Evolutionary conservation across 53 echinoderm and acorn worm genomes (phyloP), one percentile per base, ranked within the genome.

Genomic region (Holothuria leucospilota): DNA sequence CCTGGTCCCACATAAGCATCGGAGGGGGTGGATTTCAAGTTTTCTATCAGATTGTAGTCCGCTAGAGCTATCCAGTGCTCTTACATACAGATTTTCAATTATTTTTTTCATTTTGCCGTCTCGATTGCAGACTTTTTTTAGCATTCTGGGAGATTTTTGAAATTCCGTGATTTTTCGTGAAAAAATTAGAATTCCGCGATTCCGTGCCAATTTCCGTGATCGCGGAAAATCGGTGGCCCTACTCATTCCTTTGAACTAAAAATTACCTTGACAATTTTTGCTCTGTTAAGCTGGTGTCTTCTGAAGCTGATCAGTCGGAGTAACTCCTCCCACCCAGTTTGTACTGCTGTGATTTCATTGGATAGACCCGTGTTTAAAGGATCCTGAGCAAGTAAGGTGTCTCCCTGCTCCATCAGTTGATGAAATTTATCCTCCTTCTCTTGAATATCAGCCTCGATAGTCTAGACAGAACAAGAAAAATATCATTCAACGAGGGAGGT

Each of bases 271-370:
- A 96, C 59, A 80, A 96, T 87, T 69, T 94, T 96, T 27, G 94
- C 94, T 39, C 87, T 92, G 77, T 92, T 94, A 25, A 96, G 94
- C 52, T 92, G 94, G 65, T 88, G 90, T 63, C 94, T 92, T 75
- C 92, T 86, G 85, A 84, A 71, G 39, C 88, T 92, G 29, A 93
- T 90, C 79, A 94, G 90, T 64, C 87, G 74, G 51, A 91, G 90
- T 10, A 96, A 82, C 25, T 96, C 96, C 70, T 96, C 96, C 96
- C 96, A 96, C 34, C 88, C 88, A 26, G 85, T 84, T 68, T 92
- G 94, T 29, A 96, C 81, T 56, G 86, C 68, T 39, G 66, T 85
- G 61, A 96, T 86, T 59, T 96, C 96, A 23, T 84, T 81, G 58
- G 89, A 84, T 14, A 94, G 74, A 13, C 77, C 91, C 16, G 92